Evolutionary conservation across 2,113 vertebrate species (phyloP).

Genomic region (Garra rufa): DNA sequence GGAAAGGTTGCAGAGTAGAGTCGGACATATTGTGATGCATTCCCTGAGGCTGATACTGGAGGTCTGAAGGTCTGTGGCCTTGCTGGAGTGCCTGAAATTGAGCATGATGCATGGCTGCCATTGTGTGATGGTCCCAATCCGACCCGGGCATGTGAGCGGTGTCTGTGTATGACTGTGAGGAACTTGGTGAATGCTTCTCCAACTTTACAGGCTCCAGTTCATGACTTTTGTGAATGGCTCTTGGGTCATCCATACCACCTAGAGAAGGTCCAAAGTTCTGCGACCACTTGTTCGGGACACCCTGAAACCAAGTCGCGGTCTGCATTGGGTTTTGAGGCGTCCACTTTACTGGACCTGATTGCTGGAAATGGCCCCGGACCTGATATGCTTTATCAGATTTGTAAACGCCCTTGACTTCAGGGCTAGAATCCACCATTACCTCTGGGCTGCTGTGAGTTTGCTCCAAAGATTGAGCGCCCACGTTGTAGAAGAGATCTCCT

Average conservation of each 20-base stretch:
- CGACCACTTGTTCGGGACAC: conserved; percentile 77
- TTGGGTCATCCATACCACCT: conserved; percentile 76
- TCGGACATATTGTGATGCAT: conserved; percentile 65
- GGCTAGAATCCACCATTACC: conserved; percentile 44
- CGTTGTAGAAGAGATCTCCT: conserved; percentile 85
- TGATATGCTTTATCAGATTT: conserved; percentile 83
- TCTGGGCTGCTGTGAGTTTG: conserved; percentile 72
- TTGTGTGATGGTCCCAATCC: conserved; percentile 80
- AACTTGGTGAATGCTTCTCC: conserved; percentile 78
- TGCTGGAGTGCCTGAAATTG: conserved; percentile 78
- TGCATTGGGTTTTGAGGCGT: conserved; percentile 75
- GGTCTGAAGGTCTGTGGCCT: conserved; percentile 74
- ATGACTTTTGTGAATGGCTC: conserved; percentile 74
- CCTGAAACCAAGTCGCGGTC: conserved; percentile 83
- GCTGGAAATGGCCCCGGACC: conserved; percentile 82
- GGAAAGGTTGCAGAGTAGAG: conserved; percentile 89
- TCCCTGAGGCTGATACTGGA: conserved; percentile 68
- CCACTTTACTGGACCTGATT: conserved; percentile 81
- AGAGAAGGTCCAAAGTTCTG: conserved; percentile 81
- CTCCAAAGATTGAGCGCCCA: conserved; percentile 80
- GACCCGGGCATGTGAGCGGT: conserved; percentile 70
- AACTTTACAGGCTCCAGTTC: conserved; percentile 72
- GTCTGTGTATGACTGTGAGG: conserved; percentile 83
- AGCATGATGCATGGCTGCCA: conserved; percentile 70
- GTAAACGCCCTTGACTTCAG: conserved; percentile 77